A percentile compares a stretch with the other conserved stretches of the same genome.
Evolutionary conservation across 2,113 vertebrate species (phyloP).

Genomic region (Syngnathus floridae): DNA sequence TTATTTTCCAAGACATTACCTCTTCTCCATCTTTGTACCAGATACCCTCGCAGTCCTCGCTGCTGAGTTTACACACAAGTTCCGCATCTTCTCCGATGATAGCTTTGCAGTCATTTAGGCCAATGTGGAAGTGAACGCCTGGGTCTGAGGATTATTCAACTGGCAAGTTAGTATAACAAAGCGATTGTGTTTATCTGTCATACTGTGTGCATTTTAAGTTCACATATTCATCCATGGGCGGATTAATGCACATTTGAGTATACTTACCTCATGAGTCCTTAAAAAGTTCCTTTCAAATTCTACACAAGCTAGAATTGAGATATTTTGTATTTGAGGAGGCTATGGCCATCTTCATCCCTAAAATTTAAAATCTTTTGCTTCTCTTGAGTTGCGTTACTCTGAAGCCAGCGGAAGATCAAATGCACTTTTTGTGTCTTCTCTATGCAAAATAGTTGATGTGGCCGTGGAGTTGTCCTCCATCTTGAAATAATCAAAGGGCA

Average conservation of each 20-base stretch:
- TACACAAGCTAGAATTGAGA: conserved; percentile 26
- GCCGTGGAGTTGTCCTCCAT: conserved; percentile 5
- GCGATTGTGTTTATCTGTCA: background rate
- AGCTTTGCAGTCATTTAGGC: conserved; percentile 71
- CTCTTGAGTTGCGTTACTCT: conserved; percentile 9
- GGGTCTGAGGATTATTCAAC: conserved; percentile 63
- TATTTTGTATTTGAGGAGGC: conserved; percentile 10
- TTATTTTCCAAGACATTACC: conserved; percentile 55
- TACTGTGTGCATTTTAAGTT: background rate
- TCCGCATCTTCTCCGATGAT: conserved; percentile 70
- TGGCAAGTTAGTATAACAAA: conserved; percentile 31
- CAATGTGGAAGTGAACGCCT: conserved; percentile 70
- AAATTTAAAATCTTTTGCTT: conserved; percentile 7
- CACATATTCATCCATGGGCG: conserved; percentile 13
- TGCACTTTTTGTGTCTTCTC: background rate
- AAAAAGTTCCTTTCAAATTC: background rate
- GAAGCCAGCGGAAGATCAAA: conserved; percentile 20
- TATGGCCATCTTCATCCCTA: conserved; percentile 14
- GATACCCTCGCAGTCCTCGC: conserved; percentile 65
- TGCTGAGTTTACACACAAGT: conserved; percentile 76
- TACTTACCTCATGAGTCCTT: conserved; percentile 37
- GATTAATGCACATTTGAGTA: conserved; percentile 3
- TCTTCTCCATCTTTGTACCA: conserved; percentile 85
- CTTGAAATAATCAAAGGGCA: conserved; percentile 21
- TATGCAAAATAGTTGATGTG: background rate